These are phyloP conservation scores for Panurus biarmicus DNA, from an alignment of 2,113 vertebrate genomes.

Conservation along the genomic window DNA sequence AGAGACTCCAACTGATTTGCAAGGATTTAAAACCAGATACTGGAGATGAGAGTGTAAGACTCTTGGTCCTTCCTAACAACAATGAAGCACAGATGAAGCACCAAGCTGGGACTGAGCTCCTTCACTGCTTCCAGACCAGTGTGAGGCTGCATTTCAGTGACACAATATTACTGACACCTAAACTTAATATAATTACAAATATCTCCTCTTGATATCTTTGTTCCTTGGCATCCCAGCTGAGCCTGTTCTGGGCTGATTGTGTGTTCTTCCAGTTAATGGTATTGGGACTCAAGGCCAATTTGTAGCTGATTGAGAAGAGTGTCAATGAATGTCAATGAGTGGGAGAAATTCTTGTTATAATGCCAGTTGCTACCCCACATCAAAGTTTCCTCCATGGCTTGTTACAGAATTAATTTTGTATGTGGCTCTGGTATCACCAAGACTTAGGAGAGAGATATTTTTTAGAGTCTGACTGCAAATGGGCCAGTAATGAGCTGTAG, in stretches of 20 bases:
- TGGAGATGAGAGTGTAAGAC: background rate
- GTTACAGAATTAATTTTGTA: background rate
- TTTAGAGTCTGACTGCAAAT: background rate
- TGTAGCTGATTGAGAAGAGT: background rate
- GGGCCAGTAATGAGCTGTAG: background rate
- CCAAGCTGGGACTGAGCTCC: background rate
- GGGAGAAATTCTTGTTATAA: background rate
- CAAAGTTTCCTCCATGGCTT: background rate
- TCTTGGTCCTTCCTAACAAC: background rate
- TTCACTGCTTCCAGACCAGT: background rate
- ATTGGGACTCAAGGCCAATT: background rate
- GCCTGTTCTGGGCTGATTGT: background rate
- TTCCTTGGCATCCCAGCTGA: background rate
- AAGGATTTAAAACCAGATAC: background rate
- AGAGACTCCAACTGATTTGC: background rate
- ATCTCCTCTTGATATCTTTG: background rate
- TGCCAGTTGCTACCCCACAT: background rate
- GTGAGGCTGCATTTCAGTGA: background rate
- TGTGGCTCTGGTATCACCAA: background rate
- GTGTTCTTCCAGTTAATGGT: background rate
- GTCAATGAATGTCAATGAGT: background rate
- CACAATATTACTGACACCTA: background rate
- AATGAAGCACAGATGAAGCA: background rate
- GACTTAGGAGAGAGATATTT: background rate
- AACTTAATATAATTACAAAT: background rate